These are phyloP conservation scores for Bellardia bayeri DNA, from an alignment of 2,888 invertebrate species.

Conservation along the genomic window DNA sequence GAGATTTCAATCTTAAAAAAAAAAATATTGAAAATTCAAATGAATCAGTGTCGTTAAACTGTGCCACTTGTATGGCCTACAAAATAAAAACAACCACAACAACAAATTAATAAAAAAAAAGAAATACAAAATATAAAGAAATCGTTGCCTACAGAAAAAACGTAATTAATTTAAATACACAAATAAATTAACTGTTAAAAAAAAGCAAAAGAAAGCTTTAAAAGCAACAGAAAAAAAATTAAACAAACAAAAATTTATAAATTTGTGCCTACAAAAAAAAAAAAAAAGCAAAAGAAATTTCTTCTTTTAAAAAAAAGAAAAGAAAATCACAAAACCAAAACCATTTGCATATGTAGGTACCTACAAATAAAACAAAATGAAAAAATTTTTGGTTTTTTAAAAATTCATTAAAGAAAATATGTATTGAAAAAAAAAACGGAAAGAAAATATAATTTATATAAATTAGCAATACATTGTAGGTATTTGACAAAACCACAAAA, in stretches of 20 bases:
- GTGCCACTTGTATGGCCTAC: constrained; percentile 61
- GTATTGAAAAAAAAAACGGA: background rate
- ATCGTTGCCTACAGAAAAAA: background rate
- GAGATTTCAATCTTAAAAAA: background rate
- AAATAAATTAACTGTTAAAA: constrained; percentile 26
- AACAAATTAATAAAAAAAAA: constrained; percentile 12
- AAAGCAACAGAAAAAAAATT: constrained; percentile 74
- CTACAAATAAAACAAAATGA: background rate
- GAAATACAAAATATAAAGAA: constrained; percentile 3
- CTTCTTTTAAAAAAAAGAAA: constrained; percentile 3
- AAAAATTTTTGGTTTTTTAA: background rate
- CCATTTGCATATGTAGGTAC: no score
- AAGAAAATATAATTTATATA: background rate
- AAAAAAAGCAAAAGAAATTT: constrained; percentile 14
- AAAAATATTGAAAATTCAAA: constrained; percentile 35
- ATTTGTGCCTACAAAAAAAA: constrained; percentile 58
- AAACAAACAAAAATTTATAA: background rate
- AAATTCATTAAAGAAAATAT: constrained; percentile 14
- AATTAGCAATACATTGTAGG: background rate
- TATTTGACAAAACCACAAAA: background rate
- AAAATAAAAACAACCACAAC: constrained; percentile 45
- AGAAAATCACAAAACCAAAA: background rate
- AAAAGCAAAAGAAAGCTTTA: constrained; percentile 51
- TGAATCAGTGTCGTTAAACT: constrained; percentile 65
- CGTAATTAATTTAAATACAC: constrained; percentile 21